Base-by-base conservation (phyloP, 2,113 vertebrate genomes). In the Poeciliopsis retropinna region DNA sequence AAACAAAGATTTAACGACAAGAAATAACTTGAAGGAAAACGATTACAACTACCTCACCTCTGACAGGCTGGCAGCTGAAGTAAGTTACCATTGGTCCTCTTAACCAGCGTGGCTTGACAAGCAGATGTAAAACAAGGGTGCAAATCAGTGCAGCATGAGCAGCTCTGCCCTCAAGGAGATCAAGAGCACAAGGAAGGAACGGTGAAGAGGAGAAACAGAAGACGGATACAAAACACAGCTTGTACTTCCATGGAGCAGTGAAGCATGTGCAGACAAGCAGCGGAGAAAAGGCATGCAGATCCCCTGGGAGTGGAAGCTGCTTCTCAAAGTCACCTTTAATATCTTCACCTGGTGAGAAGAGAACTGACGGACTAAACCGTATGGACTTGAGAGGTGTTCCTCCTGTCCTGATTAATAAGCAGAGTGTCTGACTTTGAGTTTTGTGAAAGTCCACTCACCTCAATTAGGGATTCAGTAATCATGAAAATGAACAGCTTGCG, bases 301-400 rank as follows among this genome's bases (percentile, higher is more conserved):
- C 63, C 41, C 12, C 41, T 57, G 60, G 54, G 39, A 79, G 51
- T 64, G 22, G 51, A 74, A 69, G 28, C 71, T 14, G 17, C 34
- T 27, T 30, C 6, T 22, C 32, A 61, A 66, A 63, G 72, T 76
- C 72, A 84, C 3, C 75, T 70, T 27, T 57, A 60, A 74, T 63
- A 67, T 64, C 0, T n/a, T 29, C 71, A 22, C 9, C 44, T 14
- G 57, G 60, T 61, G 39, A 41, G 60, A 61, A 9, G 39, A 70
- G 67, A 66, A 57, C 19, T 51, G 27, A 70, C 70, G 51, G 25
- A 44, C 29, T 61, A 2, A 9, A 67, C 32, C 10, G 22, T 9
- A 54, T 71, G 54, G 51, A 62, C 31, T 76, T 29, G 41, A 67
- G 66, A 66, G 29, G 54, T 65, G 63, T 66, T 60, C n/a, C 27